Evolutionary conservation across 2,888 invertebrate genomes (phyloP), one percentile per base, ranked within the genome.

Genomic region (Chrysodeixis includens): DNA sequence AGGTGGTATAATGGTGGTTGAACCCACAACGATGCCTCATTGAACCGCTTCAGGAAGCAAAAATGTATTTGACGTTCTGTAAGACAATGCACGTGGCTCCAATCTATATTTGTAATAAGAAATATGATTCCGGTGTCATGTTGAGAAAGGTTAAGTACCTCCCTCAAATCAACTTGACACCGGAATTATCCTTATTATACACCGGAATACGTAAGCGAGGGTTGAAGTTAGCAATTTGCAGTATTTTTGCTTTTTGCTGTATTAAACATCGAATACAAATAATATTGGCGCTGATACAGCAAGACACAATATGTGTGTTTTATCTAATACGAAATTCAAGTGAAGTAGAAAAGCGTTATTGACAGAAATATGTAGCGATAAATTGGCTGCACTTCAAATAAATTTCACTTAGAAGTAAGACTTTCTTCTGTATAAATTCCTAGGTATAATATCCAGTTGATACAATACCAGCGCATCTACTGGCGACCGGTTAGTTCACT

Each of bases 401-500:
- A 10, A 18, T 18, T 18, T 9, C 10, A 18, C 16, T n/a, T 16
- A 8, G 8, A 18, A 18, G 18, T 46, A 18, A 18, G 46, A 46
- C 16, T 46, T 18, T 46, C 46, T 18, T 46, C 46, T 46, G 10
- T 1, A 18, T 18, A 46, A 46, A 46, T 18, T 46, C 18, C 46
- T 46, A 35, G 1, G 46, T 18, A 26, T 22, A 22, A 51, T 12
- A 3, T 8, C 14, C 1, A 52, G 26, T 52, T 22, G 1, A 7
- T n/a, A 26, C 22, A 22, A 56, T 56, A 44, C 44, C 26, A 1
- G 9, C 52, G 22, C 40, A 26, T 44, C 22, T 22, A 22, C 22
- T 14, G 5, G 26, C 22, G 22, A 62, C 62, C 62, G 56, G 62
- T 56, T 63, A 14, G 35, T 16, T 22, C 30, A 35, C 32, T 18